Base-by-base conservation (phyloP, 1,140 invertebrate genomes). In the Drosophila nigromelanica region DNA sequence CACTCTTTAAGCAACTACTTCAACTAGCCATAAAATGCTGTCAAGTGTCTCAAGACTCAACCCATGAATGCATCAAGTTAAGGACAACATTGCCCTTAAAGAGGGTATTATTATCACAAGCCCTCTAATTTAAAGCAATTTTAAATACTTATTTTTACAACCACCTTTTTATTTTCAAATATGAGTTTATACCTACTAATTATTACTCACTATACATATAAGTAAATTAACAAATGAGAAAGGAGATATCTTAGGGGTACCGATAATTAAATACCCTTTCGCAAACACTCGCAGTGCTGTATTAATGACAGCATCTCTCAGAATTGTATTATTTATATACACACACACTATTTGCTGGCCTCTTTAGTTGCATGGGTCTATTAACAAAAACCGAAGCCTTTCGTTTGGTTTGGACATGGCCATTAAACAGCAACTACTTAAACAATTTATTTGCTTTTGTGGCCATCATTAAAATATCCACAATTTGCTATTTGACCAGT, bases 401-500 rank as follows among this genome's bases (percentile, higher is more conserved):
- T 40, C 37, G 24, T 11, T 10, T 33, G 30, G 33, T 42, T 45
- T 35, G 47, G 56, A 27, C 54, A 24, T 72, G 63, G 24, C 48
- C 48, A 73, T 67, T 60, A 67, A 67, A 50, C 48, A 47, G 42
- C 35, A 59, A 72, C 45, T 72, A 54, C 62, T 67, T 67, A 67
- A 60, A 59, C 18, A 47, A 60, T 68, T 73, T 60, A 73, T 73
- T 54, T 68, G 56, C 40, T 73, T 60, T 55, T 60, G 55, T 50
- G 43, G 55, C 45, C 47, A 60, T 27, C 67, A 48, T 70, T 70
- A 70, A 70, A 70, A 33, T 10, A 7, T n/a, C 14, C 48, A 55
- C 59, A 33, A 39, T 58, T 72, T 35, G 15, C 42, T 47, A 42
- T 43, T 68, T 52, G 56, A 14, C 24, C 37, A 61, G 37, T 40